phyloP scores from a whole-genome alignment of 2,797 vertebrate species.

The Artibeus lituratus region DNA sequence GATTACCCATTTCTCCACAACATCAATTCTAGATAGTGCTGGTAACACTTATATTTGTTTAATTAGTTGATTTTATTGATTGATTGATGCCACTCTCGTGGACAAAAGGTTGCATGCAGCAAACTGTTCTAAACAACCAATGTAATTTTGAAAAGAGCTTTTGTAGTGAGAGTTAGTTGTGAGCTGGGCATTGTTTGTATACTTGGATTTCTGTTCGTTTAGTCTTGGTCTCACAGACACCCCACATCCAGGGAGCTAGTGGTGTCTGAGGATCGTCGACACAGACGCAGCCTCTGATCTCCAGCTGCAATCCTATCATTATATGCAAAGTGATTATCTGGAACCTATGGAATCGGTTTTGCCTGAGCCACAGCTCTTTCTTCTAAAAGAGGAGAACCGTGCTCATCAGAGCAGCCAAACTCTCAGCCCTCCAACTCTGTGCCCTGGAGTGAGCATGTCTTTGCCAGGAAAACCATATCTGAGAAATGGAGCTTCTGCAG shows the following conservation, averaged over 20 bases:
- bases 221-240: not conserved
- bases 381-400: not conserved
- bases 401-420: not conserved
- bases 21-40: not conserved
- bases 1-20: not conserved
- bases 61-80: not conserved
- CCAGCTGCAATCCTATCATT: not conserved
- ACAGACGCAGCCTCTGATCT: not conserved
- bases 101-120: not conserved
- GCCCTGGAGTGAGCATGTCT: not conserved
- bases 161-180: not conserved
- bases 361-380: not conserved
- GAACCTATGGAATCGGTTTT: not conserved
- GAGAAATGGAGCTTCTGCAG: not conserved
- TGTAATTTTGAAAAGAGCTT: not conserved
- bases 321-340: not conserved
- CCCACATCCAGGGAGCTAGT: not conserved
- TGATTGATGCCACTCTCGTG: not conserved
- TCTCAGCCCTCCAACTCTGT: accelerated
- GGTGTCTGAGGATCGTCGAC: not conserved
- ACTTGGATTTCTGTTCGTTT: not conserved
- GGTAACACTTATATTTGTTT: not conserved
- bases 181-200: too few species aligned
- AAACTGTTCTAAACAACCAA: not conserved
- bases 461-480: not conserved